phyloP scores from a whole-genome alignment of 2,797 vertebrate species.

The Catamblyrhynchus diadema region DNA sequence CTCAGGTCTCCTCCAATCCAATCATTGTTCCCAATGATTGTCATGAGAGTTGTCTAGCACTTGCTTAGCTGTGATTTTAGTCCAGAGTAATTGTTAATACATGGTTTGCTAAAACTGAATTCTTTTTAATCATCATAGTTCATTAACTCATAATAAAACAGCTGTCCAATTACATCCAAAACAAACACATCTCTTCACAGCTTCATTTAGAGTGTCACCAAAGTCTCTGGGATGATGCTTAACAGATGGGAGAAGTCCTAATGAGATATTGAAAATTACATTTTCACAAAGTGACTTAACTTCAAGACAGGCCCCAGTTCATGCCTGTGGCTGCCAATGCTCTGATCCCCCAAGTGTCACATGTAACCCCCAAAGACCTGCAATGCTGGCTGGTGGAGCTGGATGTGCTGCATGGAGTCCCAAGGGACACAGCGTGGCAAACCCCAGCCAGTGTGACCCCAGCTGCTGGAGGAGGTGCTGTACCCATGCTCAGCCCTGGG shows the following conservation, averaged over 20 bases:
- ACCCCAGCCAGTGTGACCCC: neutral
- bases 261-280: neutral
- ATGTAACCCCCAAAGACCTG: accelerated
- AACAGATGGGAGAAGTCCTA: constrained; percentile 13
- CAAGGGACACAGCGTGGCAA: neutral
- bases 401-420: neutral
- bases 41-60: neutral
- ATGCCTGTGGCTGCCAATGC: neutral
- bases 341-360: neutral
- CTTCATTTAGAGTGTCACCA: constrained; percentile 23
- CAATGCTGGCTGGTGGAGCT: neutral
- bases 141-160: constrained; percentile 53
- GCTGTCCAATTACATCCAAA: constrained; percentile 43
- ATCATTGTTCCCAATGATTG: neutral
- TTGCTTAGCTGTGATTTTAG: neutral
- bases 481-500: neutral
- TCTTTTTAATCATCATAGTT: constrained; percentile 35
- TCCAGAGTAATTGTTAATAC: neutral
- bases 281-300: neutral
- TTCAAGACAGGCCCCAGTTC: neutral
- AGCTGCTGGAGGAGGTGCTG: neutral
- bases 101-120: neutral
- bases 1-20: neutral
- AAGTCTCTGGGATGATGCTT: neutral
- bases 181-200: neutral